Percentiles rank a stretch among this genome's conserved stretches.
Evolutionary conservation across 2,797 vertebrate species (phyloP).

Genomic region (Trichosurus vulpecula): DNA sequence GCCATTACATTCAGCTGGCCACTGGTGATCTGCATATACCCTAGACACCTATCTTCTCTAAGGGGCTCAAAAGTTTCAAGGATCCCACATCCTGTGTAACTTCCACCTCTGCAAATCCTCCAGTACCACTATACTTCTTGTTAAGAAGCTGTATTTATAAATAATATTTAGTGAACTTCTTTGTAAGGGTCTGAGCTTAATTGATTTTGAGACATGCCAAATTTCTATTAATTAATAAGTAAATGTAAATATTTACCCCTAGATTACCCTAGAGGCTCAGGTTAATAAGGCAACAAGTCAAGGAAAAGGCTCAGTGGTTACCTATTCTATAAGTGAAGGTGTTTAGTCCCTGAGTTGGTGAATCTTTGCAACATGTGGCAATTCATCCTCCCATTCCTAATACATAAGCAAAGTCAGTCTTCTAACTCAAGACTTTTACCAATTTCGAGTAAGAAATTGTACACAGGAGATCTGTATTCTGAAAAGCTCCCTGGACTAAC

Average conservation of each 20-base stretch:
- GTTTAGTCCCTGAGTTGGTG: background rate
- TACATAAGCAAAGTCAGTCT: background rate
- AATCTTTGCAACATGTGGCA: background rate
- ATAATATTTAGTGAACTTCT: background rate
- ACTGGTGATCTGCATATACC: background rate
- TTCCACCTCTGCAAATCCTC: background rate
- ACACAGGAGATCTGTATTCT: background rate
- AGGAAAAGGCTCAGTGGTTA: background rate
- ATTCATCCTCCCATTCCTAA: background rate
- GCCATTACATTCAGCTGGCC: background rate
- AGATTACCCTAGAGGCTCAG: background rate
- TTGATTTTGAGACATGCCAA: background rate
- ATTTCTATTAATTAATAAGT: background rate
- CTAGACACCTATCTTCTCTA: background rate
- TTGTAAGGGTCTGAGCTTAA: background rate
- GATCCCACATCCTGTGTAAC: background rate
- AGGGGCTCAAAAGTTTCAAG: background rate
- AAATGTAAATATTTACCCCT: background rate
- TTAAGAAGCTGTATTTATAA: background rate
- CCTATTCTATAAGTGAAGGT: background rate
- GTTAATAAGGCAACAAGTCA: background rate
- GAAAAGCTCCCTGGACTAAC: background rate
- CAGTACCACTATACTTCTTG: background rate
- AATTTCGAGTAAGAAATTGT: background rate
- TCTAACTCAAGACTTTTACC: background rate